These are phyloP conservation scores for Vimba vimba DNA, from an alignment of 2,113 vertebrate species.

Conservation along the genomic window DNA sequence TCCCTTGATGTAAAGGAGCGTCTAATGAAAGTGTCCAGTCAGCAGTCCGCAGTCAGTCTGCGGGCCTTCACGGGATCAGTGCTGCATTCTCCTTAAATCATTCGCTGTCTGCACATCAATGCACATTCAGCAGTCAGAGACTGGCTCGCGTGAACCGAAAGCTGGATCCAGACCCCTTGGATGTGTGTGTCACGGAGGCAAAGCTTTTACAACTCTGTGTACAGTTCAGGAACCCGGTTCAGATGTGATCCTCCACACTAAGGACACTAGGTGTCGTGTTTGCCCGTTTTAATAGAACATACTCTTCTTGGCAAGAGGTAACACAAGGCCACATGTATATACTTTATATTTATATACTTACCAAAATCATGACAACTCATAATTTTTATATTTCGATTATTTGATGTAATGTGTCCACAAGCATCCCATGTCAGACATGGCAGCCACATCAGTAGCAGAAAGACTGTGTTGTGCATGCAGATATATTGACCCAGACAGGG, in stretches of 20 bases:
- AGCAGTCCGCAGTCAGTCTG: slow-evolving; percentile 66
- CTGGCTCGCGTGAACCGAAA: neutral
- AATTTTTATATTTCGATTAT: too few species aligned
- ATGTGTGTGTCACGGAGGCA: neutral
- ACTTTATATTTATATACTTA: too few species aligned
- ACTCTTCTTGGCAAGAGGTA: neutral
- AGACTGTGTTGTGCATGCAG: too few species aligned
- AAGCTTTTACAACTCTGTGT: neutral
- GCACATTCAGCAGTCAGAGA: slow-evolving; percentile 10
- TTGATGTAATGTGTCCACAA: too few species aligned
- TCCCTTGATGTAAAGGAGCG: slow-evolving; percentile 68
- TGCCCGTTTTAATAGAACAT: neutral
- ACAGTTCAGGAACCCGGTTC: neutral
- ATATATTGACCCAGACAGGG: too few species aligned
- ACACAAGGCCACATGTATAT: neutral
- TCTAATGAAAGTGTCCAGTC: slow-evolving; percentile 69
- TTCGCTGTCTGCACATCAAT: slow-evolving; percentile 53
- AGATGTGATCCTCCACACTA: neutral
- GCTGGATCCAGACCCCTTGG: neutral
- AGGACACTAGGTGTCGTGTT: slow-evolving; percentile 39
- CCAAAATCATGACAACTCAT: too few species aligned
- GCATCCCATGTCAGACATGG: too few species aligned
- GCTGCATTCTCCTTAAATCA: slow-evolving; percentile 65
- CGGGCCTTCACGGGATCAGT: slow-evolving; percentile 35
- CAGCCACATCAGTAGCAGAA: too few species aligned